phyloP scores from a whole-genome alignment of 2,888 invertebrate species.

The Molorchus minor region DNA sequence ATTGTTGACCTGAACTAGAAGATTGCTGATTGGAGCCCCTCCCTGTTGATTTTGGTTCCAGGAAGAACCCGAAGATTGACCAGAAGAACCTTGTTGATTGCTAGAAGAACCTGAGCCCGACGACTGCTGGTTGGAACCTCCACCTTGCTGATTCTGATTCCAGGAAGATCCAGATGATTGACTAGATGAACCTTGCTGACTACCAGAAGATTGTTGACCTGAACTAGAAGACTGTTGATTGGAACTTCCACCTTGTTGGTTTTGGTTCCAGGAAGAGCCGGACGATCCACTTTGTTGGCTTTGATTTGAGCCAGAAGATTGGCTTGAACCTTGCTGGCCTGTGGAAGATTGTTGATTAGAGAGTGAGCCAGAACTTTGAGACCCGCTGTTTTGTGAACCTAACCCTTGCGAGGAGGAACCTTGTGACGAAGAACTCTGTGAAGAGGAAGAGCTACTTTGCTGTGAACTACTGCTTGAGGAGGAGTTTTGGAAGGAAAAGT shows the following conservation, averaged over 20 bases:
- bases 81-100: conserved; percentile 17
- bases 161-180: conserved; percentile 24
- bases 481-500: conserved; percentile 33
- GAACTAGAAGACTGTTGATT: conserved; percentile 39
- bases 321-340: conserved; percentile 38
- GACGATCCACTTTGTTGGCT: conserved; percentile 28
- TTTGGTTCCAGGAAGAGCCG: conserved; percentile 11
- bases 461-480: conserved; percentile 17
- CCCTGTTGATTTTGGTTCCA: conserved; percentile 38
- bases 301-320: conserved; percentile 23
- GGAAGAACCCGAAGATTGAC: conserved; percentile 3
- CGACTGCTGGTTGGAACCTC: conserved; percentile 30
- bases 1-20: conserved; percentile 28
- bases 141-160: conserved; percentile 38
- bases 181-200: conserved; percentile 26
- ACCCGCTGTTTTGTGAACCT: conserved; percentile 4
- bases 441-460: conserved; percentile 17
- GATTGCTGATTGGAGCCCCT: conserved; percentile 31
- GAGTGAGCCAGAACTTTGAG: conserved; percentile 66
- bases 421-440: conserved; percentile 67
- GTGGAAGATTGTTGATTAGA: conserved; percentile 33
- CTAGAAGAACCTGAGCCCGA: conserved; percentile 24
- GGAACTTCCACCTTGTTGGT: conserved; percentile 30
- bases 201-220: conserved; percentile 31
- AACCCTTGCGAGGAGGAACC: conserved; percentile 65